Evolutionary conservation across 2,888 invertebrate species (phyloP).

Genomic region (Aporophyla nigra): DNA sequence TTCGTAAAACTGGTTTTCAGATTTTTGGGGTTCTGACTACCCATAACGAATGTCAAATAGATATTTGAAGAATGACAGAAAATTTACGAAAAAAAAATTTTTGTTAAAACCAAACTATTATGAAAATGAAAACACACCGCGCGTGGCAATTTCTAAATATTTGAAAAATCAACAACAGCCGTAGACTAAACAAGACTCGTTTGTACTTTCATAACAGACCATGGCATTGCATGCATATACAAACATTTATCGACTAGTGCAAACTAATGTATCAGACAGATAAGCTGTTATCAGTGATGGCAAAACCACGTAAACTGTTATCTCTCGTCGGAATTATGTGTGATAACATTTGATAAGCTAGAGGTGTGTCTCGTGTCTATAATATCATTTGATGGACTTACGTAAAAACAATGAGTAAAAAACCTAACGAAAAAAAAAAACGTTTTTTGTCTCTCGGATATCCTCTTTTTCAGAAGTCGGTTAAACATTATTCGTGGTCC

Average conservation of each 20-base stretch:
- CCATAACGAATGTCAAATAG: neutral
- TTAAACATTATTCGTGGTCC: neutral
- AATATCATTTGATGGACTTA: slow-evolving; percentile 16
- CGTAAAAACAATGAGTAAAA: neutral
- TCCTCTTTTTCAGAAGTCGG: neutral
- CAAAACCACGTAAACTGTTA: slow-evolving; percentile 42
- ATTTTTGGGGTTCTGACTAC: neutral
- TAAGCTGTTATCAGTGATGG: slow-evolving; percentile 47
- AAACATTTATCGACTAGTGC: slow-evolving; percentile 43
- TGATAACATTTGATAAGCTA: slow-evolving; percentile 46
- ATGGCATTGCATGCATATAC: slow-evolving; percentile 22
- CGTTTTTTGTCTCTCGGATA: no score
- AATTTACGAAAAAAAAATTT: no score
- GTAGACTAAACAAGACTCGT: slow-evolving; percentile 16
- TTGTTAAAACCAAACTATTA: neutral
- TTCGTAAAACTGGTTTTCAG: neutral
- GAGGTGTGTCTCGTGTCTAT: slow-evolving; percentile 54
- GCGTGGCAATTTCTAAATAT: neutral
- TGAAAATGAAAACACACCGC: neutral
- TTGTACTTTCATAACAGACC: slow-evolving; percentile 26
- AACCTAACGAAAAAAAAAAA: neutral
- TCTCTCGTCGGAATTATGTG: slow-evolving; percentile 20
- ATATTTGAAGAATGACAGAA: neutral
- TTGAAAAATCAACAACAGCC: neutral
- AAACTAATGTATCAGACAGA: slow-evolving; percentile 38